These are phyloP conservation scores for Meriones psammophilus DNA, from an alignment of 2,797 vertebrate genomes.

Conservation along the genomic window DNA sequence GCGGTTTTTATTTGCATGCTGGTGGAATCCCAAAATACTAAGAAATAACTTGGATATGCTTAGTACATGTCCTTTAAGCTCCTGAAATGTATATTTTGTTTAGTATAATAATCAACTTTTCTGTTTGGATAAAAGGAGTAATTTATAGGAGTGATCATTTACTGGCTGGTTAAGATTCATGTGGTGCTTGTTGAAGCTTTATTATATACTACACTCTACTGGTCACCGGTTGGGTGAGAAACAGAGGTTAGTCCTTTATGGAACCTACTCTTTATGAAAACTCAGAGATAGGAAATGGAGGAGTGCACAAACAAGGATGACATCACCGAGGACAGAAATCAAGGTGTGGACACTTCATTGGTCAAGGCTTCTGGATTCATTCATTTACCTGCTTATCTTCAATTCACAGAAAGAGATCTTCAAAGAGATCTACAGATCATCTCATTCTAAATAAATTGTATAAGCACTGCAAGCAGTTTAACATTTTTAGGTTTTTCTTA, in stretches of 20 bases:
- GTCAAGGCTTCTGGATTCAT: not conserved
- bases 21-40: not conserved
- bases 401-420: not conserved
- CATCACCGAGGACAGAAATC: not conserved
- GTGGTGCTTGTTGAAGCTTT: not conserved
- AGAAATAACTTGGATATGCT: not conserved
- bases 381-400: not conserved
- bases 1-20: not conserved
- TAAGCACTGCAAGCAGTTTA: slow-evolving; percentile 19
- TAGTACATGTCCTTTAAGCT: not conserved
- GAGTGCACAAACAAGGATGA: not conserved
- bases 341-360: not conserved
- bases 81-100: slow-evolving; percentile 33
- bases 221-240: not conserved
- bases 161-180: not conserved
- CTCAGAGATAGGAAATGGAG: not conserved
- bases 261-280: not conserved
- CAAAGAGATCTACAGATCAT: not conserved
- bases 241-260: not conserved
- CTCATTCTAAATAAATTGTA: not conserved
- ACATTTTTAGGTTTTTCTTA: not conserved
- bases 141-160: not conserved
- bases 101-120: slow-evolving; percentile 41
- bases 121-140: not conserved
- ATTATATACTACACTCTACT: not conserved